phyloP scores from a whole-genome alignment of 2,113 vertebrate species.

The Calyptomena viridis region DNA sequence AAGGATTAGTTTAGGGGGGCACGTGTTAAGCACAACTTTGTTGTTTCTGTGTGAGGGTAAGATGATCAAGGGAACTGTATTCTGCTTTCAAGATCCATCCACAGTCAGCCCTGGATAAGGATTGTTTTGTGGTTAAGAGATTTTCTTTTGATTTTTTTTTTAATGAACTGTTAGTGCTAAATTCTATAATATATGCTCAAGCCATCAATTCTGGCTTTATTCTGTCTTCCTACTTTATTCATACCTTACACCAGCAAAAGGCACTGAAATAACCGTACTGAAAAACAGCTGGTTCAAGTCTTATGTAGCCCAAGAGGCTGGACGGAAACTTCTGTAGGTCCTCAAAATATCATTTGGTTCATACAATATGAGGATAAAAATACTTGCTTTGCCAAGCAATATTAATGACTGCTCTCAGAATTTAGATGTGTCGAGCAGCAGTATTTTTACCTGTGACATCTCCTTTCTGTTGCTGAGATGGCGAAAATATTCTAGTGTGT shows the following conservation, averaged over 20 bases:
- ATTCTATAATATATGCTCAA: not conserved
- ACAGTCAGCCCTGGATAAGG: not conserved
- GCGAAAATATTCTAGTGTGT: not conserved
- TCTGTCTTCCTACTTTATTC: not conserved
- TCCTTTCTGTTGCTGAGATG: not conserved
- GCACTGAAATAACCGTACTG: not conserved
- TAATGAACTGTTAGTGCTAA: not conserved
- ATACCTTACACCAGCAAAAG: not conserved
- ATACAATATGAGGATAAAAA: not conserved
- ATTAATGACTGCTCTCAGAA: not conserved
- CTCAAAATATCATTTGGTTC: not conserved
- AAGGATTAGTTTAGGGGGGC: not conserved
- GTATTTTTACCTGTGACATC: not conserved
- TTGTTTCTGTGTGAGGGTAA: not conserved
- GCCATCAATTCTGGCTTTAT: not conserved
- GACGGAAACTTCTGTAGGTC: not conserved
- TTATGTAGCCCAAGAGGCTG: not conserved
- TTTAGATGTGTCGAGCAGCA: not conserved
- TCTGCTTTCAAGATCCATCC: not conserved
- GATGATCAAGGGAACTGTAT: not conserved
- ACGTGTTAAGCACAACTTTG: fast-evolving
- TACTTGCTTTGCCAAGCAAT: not conserved
- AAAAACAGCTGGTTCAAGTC: not conserved
- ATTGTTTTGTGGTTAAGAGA: not conserved
- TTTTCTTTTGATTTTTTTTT: not conserved